These are phyloP conservation scores for Prionace glauca DNA, from an alignment of 2,797 vertebrate species.

Conservation along the genomic window DNA sequence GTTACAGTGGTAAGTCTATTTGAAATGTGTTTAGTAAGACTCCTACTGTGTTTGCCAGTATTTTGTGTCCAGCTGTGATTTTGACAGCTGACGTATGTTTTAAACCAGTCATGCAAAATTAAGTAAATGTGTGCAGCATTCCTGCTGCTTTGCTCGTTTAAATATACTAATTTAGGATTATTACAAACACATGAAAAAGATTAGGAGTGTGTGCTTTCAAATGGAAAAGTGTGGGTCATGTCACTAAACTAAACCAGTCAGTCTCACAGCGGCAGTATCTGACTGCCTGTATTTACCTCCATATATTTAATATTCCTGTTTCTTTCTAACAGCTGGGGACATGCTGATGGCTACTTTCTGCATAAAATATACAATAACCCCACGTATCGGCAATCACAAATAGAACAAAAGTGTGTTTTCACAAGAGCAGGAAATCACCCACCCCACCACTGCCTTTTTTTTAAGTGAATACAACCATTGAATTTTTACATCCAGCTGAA, in stretches of 20 bases:
- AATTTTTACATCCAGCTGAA: neutral
- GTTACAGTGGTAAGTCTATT: neutral
- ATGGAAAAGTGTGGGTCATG: conserved; percentile 1
- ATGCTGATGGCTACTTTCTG: neutral
- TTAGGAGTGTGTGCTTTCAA: conserved; percentile 16
- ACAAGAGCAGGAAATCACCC: neutral
- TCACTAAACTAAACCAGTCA: neutral
- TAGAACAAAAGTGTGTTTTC: neutral
- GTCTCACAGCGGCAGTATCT: neutral
- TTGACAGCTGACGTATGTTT: conserved; percentile 28
- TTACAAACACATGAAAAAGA: conserved; percentile 36
- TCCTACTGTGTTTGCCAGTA: neutral
- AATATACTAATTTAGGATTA: conserved; percentile 39
- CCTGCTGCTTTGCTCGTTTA: conserved; percentile 35
- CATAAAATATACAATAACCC: neutral
- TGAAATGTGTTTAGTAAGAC: neutral
- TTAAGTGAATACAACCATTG: neutral
- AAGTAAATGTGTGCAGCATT: conserved; percentile 35
- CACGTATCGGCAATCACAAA: neutral
- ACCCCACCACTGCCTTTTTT: no score
- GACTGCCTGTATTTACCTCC: neutral
- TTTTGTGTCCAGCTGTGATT: conserved; percentile 31
- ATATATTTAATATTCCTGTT: neutral
- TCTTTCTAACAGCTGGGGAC: neutral
- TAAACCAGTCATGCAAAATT: conserved; percentile 31